Conservation (phyloP, 2,113 vertebrate genomes). For the Argyrosomus japonicus region DNA sequence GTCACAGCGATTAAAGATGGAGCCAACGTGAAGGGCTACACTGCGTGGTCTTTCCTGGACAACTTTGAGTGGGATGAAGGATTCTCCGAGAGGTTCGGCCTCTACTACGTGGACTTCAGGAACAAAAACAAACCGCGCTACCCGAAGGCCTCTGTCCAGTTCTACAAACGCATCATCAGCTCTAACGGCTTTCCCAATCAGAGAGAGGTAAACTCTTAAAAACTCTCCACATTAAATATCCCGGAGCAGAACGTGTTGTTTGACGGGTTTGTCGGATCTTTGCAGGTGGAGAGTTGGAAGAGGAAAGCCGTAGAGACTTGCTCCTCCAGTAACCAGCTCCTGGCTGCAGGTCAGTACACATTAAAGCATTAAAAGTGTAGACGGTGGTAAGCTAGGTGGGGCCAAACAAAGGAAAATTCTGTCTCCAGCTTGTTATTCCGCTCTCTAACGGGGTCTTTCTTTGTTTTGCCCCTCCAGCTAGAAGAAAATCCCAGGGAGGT, state of each 20-base stretch:
- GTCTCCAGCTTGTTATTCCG: slow-evolving; percentile 40
- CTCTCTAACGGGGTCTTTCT: slow-evolving; percentile 75
- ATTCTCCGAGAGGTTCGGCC: slow-evolving; percentile 90
- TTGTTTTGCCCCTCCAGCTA: slow-evolving; percentile 81
- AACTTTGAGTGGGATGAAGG: slow-evolving; percentile 95
- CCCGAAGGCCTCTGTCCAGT: slow-evolving; percentile 91
- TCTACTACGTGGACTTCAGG: slow-evolving; percentile 90
- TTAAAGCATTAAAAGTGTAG: background rate
- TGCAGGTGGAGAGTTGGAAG: slow-evolving; percentile 90
- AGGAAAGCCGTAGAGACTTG: slow-evolving; percentile 86
- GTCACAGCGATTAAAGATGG: slow-evolving; percentile 90
- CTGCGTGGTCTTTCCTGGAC: slow-evolving; percentile 92
- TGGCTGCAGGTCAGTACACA: slow-evolving; percentile 85
- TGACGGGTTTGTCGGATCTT: background rate
- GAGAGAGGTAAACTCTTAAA: slow-evolving; percentile 84
- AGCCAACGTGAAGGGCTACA: slow-evolving; percentile 90
- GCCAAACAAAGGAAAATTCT: slow-evolving; percentile 77
- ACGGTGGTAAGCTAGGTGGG: slow-evolving; percentile 48
- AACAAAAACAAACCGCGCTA: slow-evolving; percentile 88
- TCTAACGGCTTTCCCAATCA: slow-evolving; percentile 91
- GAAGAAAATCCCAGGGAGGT: slow-evolving; percentile 76
- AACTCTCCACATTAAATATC: background rate
- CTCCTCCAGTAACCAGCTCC: slow-evolving; percentile 87
- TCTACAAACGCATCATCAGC: slow-evolving; percentile 89
- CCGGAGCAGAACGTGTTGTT: background rate